A percentile compares a stretch with the other conserved stretches of the same genome.
Evolutionary conservation across 2,113 vertebrate genomes (phyloP).

Genomic region (Poicephalus gulielmi): DNA sequence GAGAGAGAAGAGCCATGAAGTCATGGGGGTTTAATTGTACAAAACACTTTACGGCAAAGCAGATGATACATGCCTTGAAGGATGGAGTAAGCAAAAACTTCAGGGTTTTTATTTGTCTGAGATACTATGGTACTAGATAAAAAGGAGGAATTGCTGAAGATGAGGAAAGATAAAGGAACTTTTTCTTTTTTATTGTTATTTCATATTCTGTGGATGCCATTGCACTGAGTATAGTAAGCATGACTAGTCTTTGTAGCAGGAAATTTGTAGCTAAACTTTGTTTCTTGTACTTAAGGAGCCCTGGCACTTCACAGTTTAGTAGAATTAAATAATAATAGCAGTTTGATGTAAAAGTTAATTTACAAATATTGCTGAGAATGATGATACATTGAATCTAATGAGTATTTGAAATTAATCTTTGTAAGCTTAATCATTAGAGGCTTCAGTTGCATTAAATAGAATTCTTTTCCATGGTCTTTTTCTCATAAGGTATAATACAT

Average conservation of each 20-base stretch:
- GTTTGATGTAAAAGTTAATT: constrained; percentile 18
- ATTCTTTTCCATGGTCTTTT: background rate
- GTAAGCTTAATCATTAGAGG: constrained; percentile 8
- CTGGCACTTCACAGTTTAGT: background rate
- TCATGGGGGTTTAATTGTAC: background rate
- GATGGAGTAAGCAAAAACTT: background rate
- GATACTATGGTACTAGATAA: background rate
- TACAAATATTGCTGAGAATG: background rate
- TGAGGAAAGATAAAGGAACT: background rate
- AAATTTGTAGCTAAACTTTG: background rate
- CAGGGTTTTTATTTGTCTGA: background rate
- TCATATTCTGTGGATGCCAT: background rate
- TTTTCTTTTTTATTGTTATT: background rate
- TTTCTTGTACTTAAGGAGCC: background rate
- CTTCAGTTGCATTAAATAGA: constrained; percentile 16
- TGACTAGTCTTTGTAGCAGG: background rate
- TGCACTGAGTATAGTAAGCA: background rate
- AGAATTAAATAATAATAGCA: background rate
- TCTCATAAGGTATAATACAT: background rate
- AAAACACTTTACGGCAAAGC: background rate
- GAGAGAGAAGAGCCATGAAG: background rate
- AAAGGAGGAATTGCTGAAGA: background rate
- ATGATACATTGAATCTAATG: background rate
- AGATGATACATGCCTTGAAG: background rate
- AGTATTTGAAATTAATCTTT: constrained; percentile 30